phyloP scores from a whole-genome alignment of 1,140 invertebrate genomes.

The Xylocopa sonorina region DNA sequence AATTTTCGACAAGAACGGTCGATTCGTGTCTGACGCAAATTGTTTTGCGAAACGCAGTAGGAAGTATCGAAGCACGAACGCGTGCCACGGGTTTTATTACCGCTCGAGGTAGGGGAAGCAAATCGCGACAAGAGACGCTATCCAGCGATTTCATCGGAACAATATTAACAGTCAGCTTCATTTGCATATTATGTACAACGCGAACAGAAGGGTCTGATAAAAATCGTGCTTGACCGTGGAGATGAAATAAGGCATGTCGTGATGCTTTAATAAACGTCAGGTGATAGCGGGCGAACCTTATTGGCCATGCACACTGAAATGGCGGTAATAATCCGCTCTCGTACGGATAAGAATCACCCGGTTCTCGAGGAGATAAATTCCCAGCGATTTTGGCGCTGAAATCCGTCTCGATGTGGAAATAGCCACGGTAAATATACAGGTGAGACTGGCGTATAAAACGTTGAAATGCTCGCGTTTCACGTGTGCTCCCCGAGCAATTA shows the following conservation, averaged over 20 bases:
- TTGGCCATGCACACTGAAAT: slow-evolving; percentile 19
- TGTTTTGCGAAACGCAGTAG: slow-evolving; percentile 6
- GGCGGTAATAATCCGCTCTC: slow-evolving; percentile 53
- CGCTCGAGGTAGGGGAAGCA: not conserved
- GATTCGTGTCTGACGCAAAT: not conserved
- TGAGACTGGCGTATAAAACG: not conserved
- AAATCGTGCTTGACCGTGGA: slow-evolving; percentile 48
- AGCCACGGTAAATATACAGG: not conserved
- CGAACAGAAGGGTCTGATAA: slow-evolving; percentile 32
- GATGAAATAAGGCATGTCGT: slow-evolving; percentile 56
- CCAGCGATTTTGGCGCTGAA: slow-evolving; percentile 18
- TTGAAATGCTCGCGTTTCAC: not conserved
- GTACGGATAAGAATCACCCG: slow-evolving; percentile 57
- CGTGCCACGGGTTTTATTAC: no score
- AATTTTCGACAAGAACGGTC: no score
- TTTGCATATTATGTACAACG: slow-evolving; percentile 46
- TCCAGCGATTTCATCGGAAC: slow-evolving; percentile 24
- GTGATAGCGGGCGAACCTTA: slow-evolving; percentile 52
- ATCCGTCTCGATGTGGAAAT: slow-evolving; percentile 35
- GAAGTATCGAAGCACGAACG: not conserved
- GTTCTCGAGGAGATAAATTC: slow-evolving; percentile 37
- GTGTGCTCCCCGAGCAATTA: not conserved
- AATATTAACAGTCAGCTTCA: slow-evolving; percentile 36
- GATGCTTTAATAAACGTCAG: slow-evolving; percentile 62
- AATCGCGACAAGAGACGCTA: slow-evolving; percentile 27